Percentiles rank a stretch among this genome's conserved stretches.
Evolutionary conservation across 2,113 vertebrate genomes (phyloP).

Genomic region (Mesoclemmys tuberculata): DNA sequence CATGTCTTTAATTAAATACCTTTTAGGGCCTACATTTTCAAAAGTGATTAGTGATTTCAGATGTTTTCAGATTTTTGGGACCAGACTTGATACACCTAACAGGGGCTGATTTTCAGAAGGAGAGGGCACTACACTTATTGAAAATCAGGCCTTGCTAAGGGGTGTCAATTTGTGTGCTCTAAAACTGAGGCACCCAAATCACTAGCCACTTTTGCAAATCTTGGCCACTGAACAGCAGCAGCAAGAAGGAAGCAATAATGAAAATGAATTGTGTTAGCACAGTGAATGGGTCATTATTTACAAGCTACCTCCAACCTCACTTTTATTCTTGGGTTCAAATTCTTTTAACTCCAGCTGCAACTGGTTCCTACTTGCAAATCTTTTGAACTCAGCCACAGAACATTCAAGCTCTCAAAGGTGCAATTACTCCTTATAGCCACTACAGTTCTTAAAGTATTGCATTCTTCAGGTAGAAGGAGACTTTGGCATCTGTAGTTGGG

Average conservation of each 20-base stretch:
- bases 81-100: background rate
- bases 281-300: background rate
- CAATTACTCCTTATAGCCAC: background rate
- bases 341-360: background rate
- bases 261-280: background rate
- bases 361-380: background rate
- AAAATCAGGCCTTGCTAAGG: background rate
- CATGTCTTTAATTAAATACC: background rate
- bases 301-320: background rate
- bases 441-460: background rate
- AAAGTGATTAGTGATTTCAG: background rate
- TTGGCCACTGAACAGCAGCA: background rate
- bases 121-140: background rate
- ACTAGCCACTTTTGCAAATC: background rate
- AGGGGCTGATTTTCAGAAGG: background rate
- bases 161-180: background rate
- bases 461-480: background rate
- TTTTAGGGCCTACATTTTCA: background rate
- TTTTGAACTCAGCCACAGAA: background rate
- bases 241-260: background rate
- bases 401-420: background rate
- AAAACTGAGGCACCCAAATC: background rate
- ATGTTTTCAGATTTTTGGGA: background rate
- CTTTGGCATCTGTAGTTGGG: background rate
- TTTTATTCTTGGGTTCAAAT: background rate